phyloP scores from a whole-genome alignment of 2,888 invertebrate species.

The Lasioglossum malachurum region DNA sequence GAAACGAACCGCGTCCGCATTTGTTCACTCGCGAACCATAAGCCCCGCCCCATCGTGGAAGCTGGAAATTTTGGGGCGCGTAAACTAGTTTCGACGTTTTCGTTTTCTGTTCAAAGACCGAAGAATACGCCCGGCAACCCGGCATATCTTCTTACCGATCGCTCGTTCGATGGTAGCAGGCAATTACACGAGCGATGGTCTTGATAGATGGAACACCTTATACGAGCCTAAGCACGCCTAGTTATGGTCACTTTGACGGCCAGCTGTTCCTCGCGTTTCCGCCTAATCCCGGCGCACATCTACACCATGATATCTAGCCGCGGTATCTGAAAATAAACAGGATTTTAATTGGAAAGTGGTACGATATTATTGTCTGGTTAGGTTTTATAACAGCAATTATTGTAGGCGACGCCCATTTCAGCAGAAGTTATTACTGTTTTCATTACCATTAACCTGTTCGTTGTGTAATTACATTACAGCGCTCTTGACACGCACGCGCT shows the following conservation, averaged over 20 bases:
- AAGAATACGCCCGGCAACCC: background rate
- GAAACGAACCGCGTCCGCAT: background rate
- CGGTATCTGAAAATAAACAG: background rate
- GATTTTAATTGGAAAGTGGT: conserved; percentile 8
- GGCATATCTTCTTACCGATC: background rate
- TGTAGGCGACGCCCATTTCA: conserved; percentile 3
- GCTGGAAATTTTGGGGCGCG: background rate
- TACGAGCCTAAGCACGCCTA: background rate
- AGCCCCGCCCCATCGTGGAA: background rate
- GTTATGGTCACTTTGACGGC: background rate
- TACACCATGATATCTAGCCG: background rate
- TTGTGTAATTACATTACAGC: conserved; percentile 4
- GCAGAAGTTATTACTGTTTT: conserved; percentile 8
- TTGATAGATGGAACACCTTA: conserved; percentile 16
- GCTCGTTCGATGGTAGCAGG: background rate
- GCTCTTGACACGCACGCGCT: conserved; percentile 3
- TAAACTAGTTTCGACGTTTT: background rate
- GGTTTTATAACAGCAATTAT: conserved; percentile 18
- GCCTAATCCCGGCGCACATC: background rate
- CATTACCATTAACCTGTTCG: conserved; percentile 18
- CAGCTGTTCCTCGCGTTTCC: conserved; percentile 8
- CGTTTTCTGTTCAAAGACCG: background rate
- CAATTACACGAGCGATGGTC: conserved; percentile 1
- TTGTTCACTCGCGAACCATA: background rate
- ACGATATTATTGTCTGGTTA: conserved; percentile 6